Conservation (phyloP, 2,888 invertebrate species). For the Ormyrus labotus region DNA sequence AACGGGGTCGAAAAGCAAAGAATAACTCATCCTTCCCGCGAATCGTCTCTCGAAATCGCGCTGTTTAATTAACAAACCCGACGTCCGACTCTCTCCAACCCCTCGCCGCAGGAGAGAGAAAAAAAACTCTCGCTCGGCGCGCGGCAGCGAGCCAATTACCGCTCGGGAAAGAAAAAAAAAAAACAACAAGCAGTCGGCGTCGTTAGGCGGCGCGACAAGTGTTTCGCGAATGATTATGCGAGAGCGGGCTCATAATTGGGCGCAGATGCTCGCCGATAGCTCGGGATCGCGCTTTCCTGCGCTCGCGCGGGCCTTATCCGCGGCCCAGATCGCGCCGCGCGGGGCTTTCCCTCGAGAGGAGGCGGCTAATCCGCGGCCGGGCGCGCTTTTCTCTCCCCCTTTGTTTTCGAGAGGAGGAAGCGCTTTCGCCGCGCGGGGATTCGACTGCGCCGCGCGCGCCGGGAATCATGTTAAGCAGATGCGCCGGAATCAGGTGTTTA, state of each 20-base stretch:
- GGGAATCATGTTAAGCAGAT: neutral
- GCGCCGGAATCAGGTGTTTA: neutral
- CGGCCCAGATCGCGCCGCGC: slow-evolving; percentile 26
- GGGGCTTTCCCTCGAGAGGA: slow-evolving; percentile 20
- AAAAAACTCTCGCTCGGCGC: too few relatives aligned
- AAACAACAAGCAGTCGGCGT: neutral
- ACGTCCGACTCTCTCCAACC: too few relatives aligned
- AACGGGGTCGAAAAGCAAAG: too few relatives aligned
- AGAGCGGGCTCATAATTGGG: neutral
- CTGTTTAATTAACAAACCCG: too few relatives aligned
- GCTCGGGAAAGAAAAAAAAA: neutral
- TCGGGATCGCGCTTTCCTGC: slow-evolving; percentile 30
- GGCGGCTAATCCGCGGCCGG: neutral
- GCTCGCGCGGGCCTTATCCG: neutral
- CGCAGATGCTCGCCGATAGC: neutral
- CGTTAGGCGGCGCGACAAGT: slow-evolving; percentile 5
- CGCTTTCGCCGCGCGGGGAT: slow-evolving; percentile 9
- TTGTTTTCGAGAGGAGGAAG: neutral
- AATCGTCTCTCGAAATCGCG: too few relatives aligned
- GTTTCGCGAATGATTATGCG: neutral
- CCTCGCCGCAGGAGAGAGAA: too few relatives aligned
- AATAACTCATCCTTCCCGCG: too few relatives aligned
- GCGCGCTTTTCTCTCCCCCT: slow-evolving; percentile 1
- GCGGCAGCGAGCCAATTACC: neutral
- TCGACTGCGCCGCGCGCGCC: neutral